Percentiles rank a stretch among this genome's conserved stretches.
phyloP scores from a whole-genome alignment of 2,888 invertebrate genomes.

The Drosophila koepferae region DNA sequence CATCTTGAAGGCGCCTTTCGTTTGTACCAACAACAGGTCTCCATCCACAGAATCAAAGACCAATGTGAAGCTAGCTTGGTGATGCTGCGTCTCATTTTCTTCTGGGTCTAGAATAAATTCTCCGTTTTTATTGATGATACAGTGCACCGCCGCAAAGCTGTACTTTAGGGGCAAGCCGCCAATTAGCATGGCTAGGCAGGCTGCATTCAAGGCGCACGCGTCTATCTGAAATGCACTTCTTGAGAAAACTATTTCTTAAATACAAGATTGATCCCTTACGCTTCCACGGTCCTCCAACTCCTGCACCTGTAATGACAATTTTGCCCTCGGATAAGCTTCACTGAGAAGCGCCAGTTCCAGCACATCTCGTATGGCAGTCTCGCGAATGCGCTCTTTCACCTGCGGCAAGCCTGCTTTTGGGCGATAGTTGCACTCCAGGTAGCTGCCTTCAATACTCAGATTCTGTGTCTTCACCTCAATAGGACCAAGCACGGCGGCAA shows the following conservation, averaged over 20 bases:
- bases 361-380: constrained; percentile 90
- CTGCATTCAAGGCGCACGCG: constrained; percentile 92
- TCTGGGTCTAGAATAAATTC: constrained; percentile 89
- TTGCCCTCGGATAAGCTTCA: constrained; percentile 92
- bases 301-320: constrained; percentile 92
- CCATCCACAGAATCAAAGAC: constrained; percentile 90
- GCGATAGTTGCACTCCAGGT: constrained; percentile 91
- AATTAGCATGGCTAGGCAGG: constrained; percentile 93
- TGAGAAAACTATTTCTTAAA: background rate
- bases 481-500: constrained; percentile 93
- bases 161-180: constrained; percentile 93
- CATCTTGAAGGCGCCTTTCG: constrained; percentile 89
- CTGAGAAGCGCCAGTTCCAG: constrained; percentile 91
- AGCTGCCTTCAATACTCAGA: constrained; percentile 91
- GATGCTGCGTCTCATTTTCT: constrained; percentile 86
- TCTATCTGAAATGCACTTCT: constrained; percentile 86
- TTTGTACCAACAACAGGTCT: constrained; percentile 88
- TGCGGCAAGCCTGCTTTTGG: constrained; percentile 91
- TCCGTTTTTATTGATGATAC: constrained; percentile 88
- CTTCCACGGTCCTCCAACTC: constrained; percentile 94
- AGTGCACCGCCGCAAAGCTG: constrained; percentile 92
- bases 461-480: constrained; percentile 91
- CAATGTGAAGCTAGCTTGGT: constrained; percentile 89
- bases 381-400: constrained; percentile 90
- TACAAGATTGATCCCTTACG: constrained; percentile 85